Evolutionary conservation across 2,113 vertebrate species (phyloP), one percentile per base, ranked within the genome.

Genomic region (Trematomus loennbergii): DNA sequence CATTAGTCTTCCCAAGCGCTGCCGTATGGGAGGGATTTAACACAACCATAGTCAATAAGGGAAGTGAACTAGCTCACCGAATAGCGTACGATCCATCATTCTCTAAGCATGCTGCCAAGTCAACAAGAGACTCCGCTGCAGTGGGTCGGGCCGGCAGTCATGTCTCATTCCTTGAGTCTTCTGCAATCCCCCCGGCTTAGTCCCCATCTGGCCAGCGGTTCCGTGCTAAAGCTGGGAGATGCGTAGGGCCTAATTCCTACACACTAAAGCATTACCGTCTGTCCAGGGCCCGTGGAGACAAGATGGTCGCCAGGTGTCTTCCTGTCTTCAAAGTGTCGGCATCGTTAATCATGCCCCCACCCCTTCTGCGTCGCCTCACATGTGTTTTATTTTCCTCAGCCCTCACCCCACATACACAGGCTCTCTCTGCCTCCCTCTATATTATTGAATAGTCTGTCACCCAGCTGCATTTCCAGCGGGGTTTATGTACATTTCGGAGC

Each of bases 241-340:
- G 88, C 77, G 70, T 86, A 43, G 81, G 74, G 60, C 72, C 86
- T 87, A 85, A 91, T 92, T 90, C 87, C 76, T 89, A 85, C 88
- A 92, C 83, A 76, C 88, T 72, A 84, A 90, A 90, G 88, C 89
- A 83, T 89, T 93, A 88, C 90, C 88, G 87, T 88, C 82, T 88
- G 86, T 91, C 88, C 86, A 62, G 61, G 71, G 85, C 92, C 87
- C 85, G 82, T 71, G 0, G 78, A 93, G 91, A 93, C 93, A 93
- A 94, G 91, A 94, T 95, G 93, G 92, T 92, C 83, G 63, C 93
- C 94, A 95, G 94, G 94, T 95, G 94, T 93, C 90, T 93, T 93
- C 92, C 89, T 92, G 88, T 86, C 88, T 94, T 94, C 93, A 94
- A 93, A 93, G 93, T 89, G 88, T 91, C 79, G 84, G 83, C 66